phyloP scores from a whole-genome alignment of 2,797 vertebrate species.

The Chloroceryle amazona region DNA sequence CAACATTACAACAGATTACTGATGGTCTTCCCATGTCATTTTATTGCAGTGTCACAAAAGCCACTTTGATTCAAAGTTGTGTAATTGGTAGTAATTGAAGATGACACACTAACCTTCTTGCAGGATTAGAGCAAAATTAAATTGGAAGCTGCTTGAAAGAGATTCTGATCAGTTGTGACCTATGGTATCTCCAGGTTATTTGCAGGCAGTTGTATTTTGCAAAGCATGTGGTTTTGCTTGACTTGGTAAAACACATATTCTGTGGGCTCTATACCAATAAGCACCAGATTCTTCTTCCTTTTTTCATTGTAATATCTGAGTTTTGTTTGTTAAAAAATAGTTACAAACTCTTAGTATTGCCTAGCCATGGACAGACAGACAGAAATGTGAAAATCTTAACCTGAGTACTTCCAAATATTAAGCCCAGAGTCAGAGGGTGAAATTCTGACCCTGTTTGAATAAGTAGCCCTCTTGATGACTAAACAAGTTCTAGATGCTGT shows the following conservation, averaged over 20 bases:
- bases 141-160: not conserved
- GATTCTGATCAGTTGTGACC: not conserved
- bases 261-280: not conserved
- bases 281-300: not conserved
- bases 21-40: not conserved
- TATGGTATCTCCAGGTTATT: not conserved
- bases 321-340: not conserved
- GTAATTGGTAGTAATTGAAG: not conserved
- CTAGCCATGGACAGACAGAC: not conserved
- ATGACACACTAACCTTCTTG: not conserved
- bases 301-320: not conserved
- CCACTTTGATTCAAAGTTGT: conserved; percentile 1
- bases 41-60: not conserved
- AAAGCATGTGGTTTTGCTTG: not conserved
- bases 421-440: not conserved
- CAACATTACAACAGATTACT: not conserved
- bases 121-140: not conserved
- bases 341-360: not conserved
- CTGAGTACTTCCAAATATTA: not conserved
- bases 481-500: not conserved
- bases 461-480: accelerated
- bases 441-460: not conserved
- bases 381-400: not conserved
- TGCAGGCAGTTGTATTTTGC: not conserved
- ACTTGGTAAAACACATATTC: not conserved